Percentiles rank a stretch among this genome's conserved stretches.
Conservation (phyloP, 2,113 vertebrate genomes). For the Rousettus leschenaultii region DNA sequence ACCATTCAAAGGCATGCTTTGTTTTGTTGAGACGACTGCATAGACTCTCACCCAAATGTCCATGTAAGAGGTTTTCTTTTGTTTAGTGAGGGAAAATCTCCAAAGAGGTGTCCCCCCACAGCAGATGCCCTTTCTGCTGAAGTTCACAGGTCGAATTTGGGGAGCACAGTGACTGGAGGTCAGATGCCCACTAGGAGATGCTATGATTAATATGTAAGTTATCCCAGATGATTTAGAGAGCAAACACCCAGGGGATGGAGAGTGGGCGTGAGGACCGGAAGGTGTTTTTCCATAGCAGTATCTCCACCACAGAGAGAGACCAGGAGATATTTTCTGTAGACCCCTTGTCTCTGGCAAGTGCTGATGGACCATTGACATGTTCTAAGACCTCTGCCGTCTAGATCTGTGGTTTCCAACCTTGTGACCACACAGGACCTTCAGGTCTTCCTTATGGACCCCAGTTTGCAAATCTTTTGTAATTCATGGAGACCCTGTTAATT, state of each 20-base stretch:
- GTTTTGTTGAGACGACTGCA: not conserved
- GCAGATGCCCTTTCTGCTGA: slow-evolving; percentile 70
- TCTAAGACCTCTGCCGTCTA: not conserved
- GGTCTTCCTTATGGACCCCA: not conserved
- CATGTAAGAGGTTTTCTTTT: slow-evolving; percentile 57
- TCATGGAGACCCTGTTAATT: not conserved
- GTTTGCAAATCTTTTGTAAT: not conserved
- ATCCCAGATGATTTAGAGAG: slow-evolving; percentile 51
- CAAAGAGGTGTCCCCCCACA: slow-evolving; percentile 39
- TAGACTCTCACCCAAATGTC: slow-evolving; percentile 36
- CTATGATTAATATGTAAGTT: slow-evolving; percentile 64
- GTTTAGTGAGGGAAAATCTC: slow-evolving; percentile 64
- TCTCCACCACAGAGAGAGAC: not conserved
- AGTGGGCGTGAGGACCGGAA: not conserved
- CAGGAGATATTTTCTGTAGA: not conserved
- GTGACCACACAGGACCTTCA: not conserved
- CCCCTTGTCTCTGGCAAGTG: not conserved
- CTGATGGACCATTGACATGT: not conserved
- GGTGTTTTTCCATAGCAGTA: not conserved
- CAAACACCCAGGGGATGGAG: not conserved
- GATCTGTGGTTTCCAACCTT: not conserved
- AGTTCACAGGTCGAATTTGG: slow-evolving; percentile 64
- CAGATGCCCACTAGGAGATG: slow-evolving; percentile 67
- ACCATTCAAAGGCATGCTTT: not conserved
- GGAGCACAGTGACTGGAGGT: slow-evolving; percentile 64